Evolutionary conservation across 2,797 vertebrate species (phyloP).

Genomic region (Euthynnus affinis): DNA sequence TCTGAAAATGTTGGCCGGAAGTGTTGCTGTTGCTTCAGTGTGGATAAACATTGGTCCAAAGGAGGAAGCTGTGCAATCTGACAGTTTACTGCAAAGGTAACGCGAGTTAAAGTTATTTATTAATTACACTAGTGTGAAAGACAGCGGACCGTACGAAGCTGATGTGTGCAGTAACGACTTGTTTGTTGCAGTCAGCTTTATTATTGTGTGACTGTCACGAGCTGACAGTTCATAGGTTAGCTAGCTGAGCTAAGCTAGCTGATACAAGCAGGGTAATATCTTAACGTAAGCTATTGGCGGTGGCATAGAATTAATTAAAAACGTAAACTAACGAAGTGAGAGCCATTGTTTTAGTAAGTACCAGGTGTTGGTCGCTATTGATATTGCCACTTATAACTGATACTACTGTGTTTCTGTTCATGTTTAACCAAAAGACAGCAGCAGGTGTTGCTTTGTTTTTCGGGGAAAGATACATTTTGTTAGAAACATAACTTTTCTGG

Average conservation of each 20-base stretch:
- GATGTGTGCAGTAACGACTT: rapidly evolving
- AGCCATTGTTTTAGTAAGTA: background rate
- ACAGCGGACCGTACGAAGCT: rapidly evolving
- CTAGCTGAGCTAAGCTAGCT: slow-evolving; percentile 55
- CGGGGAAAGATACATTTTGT: background rate
- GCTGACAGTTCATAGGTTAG: background rate
- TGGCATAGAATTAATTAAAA: background rate
- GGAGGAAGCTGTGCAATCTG: slow-evolving; percentile 64
- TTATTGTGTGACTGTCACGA: background rate
- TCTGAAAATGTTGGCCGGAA: slow-evolving; percentile 48
- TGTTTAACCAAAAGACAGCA: slow-evolving; percentile 16
- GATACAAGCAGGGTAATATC: background rate
- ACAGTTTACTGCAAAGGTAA: slow-evolving; percentile 57
- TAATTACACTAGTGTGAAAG: background rate
- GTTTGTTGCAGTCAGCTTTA: background rate
- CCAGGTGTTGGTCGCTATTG: background rate
- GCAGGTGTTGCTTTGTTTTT: slow-evolving; percentile 17
- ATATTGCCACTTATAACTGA: background rate
- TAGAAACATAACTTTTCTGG: background rate
- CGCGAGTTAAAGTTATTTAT: background rate
- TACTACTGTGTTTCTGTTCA: background rate
- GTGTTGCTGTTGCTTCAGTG: background rate
- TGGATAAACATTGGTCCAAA: slow-evolving; percentile 17
- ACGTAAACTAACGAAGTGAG: rapidly evolving
- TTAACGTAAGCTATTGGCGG: background rate